Conservation (phyloP, 2,888 invertebrate species). For the Calliscelio sp. region DNA sequence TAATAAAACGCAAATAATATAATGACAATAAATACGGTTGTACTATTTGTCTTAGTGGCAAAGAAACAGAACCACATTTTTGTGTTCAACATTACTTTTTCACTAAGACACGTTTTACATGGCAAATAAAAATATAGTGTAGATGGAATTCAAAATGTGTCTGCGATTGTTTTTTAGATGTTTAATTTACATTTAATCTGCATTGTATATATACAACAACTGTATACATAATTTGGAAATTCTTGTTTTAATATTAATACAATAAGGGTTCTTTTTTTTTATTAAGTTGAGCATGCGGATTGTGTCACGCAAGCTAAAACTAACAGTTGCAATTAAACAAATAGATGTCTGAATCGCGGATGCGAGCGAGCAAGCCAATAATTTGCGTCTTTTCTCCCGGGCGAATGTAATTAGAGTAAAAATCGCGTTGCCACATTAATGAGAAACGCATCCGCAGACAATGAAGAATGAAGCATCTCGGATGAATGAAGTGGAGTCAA, state of each 20-base stretch:
- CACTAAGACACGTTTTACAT: slow-evolving; percentile 32
- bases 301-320: slow-evolving; percentile 51
- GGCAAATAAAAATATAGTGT: slow-evolving; percentile 40
- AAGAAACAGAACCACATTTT: slow-evolving; percentile 7
- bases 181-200: too few relatives aligned
- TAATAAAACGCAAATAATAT: slow-evolving; percentile 70
- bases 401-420: slow-evolving; percentile 63
- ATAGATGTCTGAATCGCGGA: slow-evolving; percentile 58
- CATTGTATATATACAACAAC: too few relatives aligned
- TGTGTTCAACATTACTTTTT: not conserved
- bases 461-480: slow-evolving; percentile 49
- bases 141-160: slow-evolving; percentile 58
- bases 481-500: slow-evolving; percentile 41
- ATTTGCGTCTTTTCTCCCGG: slow-evolving; percentile 62
- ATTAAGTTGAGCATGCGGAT: slow-evolving; percentile 9
- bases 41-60: slow-evolving; percentile 25
- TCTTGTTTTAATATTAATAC: too few relatives aligned
- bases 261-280: too few relatives aligned
- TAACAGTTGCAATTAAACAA: slow-evolving; percentile 55
- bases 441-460: slow-evolving; percentile 53
- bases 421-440: slow-evolving; percentile 46
- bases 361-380: slow-evolving; percentile 51
- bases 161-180: slow-evolving; percentile 2
- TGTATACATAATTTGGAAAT: too few relatives aligned
- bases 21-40: slow-evolving; percentile 75